Base-by-base conservation (phyloP, 2,113 vertebrate genomes). In the Protobothrops flavoviridis region DNA sequence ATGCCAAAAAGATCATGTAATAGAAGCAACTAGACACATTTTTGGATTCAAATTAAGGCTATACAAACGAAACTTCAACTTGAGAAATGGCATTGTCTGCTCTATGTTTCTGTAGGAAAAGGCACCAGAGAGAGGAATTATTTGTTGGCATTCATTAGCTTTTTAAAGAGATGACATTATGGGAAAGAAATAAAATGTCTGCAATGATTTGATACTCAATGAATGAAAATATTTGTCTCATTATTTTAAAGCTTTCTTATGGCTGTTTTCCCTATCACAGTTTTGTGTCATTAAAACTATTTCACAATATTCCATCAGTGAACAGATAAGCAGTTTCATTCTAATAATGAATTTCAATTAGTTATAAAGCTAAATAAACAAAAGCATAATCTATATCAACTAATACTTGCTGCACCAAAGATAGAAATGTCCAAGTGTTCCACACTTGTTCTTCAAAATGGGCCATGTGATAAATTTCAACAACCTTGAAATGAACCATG, bases 321-420 rank as follows among this genome's bases (percentile, higher is more conserved):
- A 89, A 59, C 10, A 94, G 69, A 23, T 59, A 93, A 93, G 23
- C 3, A 88, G 23, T 29, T 50, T 0, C 0, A 0, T 53, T 91
- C 94, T 33, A 94, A 93, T 91, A 11, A 86, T 17, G 10, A 48
- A 33, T 93, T 94, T 59, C 88, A 88, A 21, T 43, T 95, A 94
- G 7, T 74, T 59, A 93, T 52, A 93, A 91, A 94, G 88, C 52
- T 94, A 90, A 52, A 96, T 59, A 96, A 94, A 89, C 56, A 33
- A 90, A 87, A 53, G 90, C 26, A 57, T 0, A 48, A 90, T 0
- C 23, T 43, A 0, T 4, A 91, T 90, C 43, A 87, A 45, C 87
- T 11, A 53, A 74, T 33, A n/a, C 2, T 50, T 91, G 17, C 48
- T 74, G 90, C 10, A 33, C 48, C 48, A 39, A 74, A 91, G 48